These are phyloP conservation scores for Tachycineta bicolor DNA, from an alignment of 2,113 vertebrate species.

Conservation along the genomic window DNA sequence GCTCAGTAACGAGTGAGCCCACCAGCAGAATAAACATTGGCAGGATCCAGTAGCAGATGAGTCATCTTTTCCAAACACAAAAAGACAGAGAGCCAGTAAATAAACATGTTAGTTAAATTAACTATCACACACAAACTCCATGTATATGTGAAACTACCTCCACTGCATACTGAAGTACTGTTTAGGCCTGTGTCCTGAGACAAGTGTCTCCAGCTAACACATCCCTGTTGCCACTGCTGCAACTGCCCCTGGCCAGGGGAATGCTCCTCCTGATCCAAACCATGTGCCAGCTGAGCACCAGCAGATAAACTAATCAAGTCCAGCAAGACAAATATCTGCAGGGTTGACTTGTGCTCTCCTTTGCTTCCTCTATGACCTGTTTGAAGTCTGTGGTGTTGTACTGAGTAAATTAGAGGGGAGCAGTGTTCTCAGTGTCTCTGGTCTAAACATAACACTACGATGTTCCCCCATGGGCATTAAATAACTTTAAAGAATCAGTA, in stretches of 20 bases:
- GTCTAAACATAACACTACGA: neutral
- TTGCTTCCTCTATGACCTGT: neutral
- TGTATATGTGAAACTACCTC: neutral
- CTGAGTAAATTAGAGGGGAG: neutral
- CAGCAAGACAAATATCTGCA: neutral
- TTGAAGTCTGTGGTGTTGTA: neutral
- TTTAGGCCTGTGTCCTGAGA: neutral
- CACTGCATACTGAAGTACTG: accelerated
- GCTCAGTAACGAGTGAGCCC: neutral
- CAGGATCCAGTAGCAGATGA: conserved; percentile 32
- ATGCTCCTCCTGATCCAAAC: neutral
- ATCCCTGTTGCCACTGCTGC: accelerated
- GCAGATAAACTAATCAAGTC: neutral
- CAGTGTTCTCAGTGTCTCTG: neutral
- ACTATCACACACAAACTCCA: neutral
- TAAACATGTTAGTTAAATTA: conserved; percentile 38
- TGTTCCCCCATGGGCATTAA: neutral
- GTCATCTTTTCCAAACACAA: conserved; percentile 43
- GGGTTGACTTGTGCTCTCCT: neutral
- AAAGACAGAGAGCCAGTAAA: neutral
- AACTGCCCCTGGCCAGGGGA: neutral
- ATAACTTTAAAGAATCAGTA: neutral
- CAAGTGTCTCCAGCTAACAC: neutral
- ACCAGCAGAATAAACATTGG: conserved; percentile 38
- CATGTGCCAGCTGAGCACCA: neutral